Evolutionary conservation across 2,888 invertebrate species (phyloP).

Genomic region (Junonia oenone): DNA sequence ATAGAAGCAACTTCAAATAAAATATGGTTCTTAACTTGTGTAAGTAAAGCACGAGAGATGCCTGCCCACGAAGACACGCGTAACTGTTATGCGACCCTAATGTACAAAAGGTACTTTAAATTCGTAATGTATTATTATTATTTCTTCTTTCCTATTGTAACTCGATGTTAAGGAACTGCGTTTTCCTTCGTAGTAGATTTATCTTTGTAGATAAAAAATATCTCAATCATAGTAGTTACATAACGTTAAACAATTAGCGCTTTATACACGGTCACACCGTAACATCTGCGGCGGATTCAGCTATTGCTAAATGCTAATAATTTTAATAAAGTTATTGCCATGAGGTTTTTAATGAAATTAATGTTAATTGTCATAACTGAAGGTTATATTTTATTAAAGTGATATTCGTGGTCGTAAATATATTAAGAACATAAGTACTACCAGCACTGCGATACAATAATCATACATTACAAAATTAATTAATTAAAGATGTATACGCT

Average conservation of each 20-base stretch:
- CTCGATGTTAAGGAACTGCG: neutral
- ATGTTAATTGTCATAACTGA: neutral
- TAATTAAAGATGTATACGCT: too few relatives aligned
- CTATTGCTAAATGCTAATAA: slow-evolving; percentile 3
- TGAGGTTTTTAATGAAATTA: neutral
- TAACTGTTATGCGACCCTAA: slow-evolving; percentile 30
- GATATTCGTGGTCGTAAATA: neutral
- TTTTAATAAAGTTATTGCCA: neutral
- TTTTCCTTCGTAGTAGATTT: neutral
- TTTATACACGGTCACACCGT: slow-evolving; percentile 23
- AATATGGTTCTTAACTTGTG: slow-evolving; percentile 43
- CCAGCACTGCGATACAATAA: too few relatives aligned
- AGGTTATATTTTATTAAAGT: neutral
- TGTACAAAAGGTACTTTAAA: slow-evolving; percentile 8
- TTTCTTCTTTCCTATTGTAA: neutral
- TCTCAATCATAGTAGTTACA: slow-evolving; percentile 3
- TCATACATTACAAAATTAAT: too few relatives aligned
- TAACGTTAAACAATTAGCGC: slow-evolving; percentile 12
- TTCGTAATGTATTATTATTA: neutral
- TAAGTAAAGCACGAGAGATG: slow-evolving; percentile 41
- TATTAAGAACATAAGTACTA: too few relatives aligned
- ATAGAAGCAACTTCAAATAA: slow-evolving; percentile 49
- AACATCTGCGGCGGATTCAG: slow-evolving; percentile 14
- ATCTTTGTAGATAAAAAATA: neutral
- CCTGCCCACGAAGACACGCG: slow-evolving; percentile 45